These are phyloP conservation scores for Phrynocephalus guinanensis DNA, from an alignment of 2,797 vertebrate species.

Conservation along the genomic window DNA sequence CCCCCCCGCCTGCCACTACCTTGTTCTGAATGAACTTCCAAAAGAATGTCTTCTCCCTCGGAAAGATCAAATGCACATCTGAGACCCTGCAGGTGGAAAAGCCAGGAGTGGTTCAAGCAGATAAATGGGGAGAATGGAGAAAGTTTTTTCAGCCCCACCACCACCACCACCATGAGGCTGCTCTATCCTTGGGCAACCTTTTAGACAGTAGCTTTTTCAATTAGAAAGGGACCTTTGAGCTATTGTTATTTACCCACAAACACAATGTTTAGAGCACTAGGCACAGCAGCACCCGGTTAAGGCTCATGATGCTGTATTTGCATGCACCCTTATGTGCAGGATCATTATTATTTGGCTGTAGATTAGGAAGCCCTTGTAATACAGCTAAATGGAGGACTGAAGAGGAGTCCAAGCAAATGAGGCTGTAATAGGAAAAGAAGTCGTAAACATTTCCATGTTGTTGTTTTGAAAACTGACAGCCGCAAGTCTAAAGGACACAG, in stretches of 20 bases:
- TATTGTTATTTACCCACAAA: too few species aligned
- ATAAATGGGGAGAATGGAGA: neutral
- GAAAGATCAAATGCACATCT: neutral
- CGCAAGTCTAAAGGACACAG: neutral
- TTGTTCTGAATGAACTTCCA: neutral
- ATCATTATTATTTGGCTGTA: too few species aligned
- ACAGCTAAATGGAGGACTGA: too few species aligned
- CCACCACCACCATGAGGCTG: neutral
- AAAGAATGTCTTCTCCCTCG: neutral
- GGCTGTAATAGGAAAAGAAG: too few species aligned
- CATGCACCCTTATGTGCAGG: too few species aligned
- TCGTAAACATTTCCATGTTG: neutral
- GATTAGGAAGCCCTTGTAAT: too few species aligned
- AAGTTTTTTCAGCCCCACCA: neutral
- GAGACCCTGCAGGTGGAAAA: neutral
- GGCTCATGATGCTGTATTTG: too few species aligned
- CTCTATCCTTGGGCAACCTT: neutral
- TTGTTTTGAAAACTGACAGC: neutral
- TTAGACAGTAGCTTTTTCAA: neutral
- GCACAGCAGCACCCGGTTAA: too few species aligned
- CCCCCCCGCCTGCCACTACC: neutral
- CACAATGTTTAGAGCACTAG: too few species aligned
- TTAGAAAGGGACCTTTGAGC: neutral
- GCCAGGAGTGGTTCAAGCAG: neutral
- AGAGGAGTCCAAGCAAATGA: too few species aligned